Evolutionary conservation across 1,140 invertebrate genomes (phyloP).

Genomic region (Drosophila busckii): DNA sequence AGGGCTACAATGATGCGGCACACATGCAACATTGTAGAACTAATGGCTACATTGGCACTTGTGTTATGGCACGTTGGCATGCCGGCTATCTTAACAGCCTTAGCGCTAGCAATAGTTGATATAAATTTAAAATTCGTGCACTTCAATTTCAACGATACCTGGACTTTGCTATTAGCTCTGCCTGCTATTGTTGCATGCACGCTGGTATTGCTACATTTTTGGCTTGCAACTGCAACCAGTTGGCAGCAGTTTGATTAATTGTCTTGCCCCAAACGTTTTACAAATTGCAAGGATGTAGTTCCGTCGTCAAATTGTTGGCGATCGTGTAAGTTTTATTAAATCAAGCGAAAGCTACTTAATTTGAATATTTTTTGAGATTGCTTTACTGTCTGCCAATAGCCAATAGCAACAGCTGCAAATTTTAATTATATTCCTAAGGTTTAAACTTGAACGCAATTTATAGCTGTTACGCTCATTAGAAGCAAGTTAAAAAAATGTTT

Average conservation of each 20-base stretch:
- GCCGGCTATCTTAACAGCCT: conserved; percentile 42
- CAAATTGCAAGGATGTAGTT: too few relatives aligned
- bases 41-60: conserved; percentile 40
- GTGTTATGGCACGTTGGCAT: conserved; percentile 18
- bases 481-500: conserved; percentile 30
- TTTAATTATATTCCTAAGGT: too few relatives aligned
- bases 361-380: too few relatives aligned
- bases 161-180: conserved; percentile 6
- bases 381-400: too few relatives aligned
- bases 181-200: not conserved
- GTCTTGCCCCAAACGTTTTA: conserved; percentile 41
- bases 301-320: too few relatives aligned
- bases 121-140: conserved; percentile 52
- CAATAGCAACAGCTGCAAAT: too few relatives aligned
- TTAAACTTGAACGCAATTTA: conserved; percentile 70
- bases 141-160: conserved; percentile 32
- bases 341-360: too few relatives aligned
- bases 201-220: conserved; percentile 11
- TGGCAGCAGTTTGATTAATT: conserved; percentile 66
- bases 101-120: conserved; percentile 31
- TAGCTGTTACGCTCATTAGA: conserved; percentile 65
- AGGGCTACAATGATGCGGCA: conserved; percentile 21
- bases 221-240: conserved; percentile 23
- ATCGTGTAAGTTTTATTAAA: too few relatives aligned
- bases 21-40: conserved; percentile 51